Evolutionary conservation across 2,113 vertebrate species (phyloP).

Genomic region (Platysteira castanea): DNA sequence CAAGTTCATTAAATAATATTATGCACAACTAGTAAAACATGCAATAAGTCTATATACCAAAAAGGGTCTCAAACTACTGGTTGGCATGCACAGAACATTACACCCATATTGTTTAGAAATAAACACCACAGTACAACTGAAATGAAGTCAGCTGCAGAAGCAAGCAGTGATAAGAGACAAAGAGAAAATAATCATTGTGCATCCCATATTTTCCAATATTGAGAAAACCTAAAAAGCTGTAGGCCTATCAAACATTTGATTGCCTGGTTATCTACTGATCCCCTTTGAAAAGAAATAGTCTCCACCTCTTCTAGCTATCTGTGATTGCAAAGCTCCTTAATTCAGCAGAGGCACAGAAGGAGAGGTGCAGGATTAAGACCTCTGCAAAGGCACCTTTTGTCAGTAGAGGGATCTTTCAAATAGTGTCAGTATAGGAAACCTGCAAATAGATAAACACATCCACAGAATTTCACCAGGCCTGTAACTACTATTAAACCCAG

Average conservation of each 20-base stretch:
- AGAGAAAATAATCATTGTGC: background rate
- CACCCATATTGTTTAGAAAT: background rate
- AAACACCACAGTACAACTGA: background rate
- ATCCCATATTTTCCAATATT: background rate
- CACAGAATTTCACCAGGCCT: background rate
- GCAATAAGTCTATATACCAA: background rate
- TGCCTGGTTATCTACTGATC: background rate
- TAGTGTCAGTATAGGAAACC: background rate
- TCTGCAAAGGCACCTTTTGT: slow-evolving; percentile 21
- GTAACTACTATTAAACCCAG: background rate
- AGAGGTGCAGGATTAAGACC: background rate
- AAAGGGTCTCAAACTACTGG: background rate
- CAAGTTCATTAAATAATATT: background rate
- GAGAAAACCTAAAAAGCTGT: background rate
- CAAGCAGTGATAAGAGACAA: background rate
- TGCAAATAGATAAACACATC: background rate
- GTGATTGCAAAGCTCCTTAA: background rate
- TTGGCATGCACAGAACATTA: background rate
- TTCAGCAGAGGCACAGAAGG: background rate
- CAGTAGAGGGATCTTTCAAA: background rate
- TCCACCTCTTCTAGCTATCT: background rate
- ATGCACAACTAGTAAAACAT: background rate
- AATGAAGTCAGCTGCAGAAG: background rate
- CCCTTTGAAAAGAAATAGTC: background rate
- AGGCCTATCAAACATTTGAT: background rate